phyloP scores from a whole-genome alignment of 2,888 invertebrate genomes.

The Lepidocyrtoides sp. region DNA sequence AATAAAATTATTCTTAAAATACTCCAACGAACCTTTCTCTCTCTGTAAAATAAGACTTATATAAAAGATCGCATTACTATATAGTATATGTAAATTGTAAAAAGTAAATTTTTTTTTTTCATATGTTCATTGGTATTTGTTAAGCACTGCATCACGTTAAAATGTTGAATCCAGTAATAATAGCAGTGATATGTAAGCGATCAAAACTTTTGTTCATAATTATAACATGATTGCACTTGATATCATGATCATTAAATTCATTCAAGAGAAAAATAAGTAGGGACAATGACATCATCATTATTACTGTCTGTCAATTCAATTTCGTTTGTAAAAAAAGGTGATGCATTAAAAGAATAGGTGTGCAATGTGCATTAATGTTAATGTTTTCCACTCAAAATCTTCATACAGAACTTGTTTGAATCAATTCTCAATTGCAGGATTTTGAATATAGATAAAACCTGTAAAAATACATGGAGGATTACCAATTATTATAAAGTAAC shows the following conservation, averaged over 20 bases:
- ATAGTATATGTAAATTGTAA: too few relatives aligned
- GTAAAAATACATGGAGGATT: background rate
- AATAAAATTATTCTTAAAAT: too few relatives aligned
- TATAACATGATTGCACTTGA: background rate
- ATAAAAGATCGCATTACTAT: too few relatives aligned
- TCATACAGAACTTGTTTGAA: background rate
- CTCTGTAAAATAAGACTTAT: too few relatives aligned
- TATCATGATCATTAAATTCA: background rate
- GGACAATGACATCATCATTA: conserved; percentile 8
- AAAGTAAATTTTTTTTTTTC: too few relatives aligned
- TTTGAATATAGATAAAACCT: too few relatives aligned
- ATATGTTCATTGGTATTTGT: too few relatives aligned
- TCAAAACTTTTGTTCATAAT: background rate
- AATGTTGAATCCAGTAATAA: too few relatives aligned
- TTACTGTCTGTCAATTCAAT: conserved; percentile 6
- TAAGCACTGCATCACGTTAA: too few relatives aligned
- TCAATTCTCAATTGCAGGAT: too few relatives aligned
- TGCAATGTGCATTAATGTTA: background rate
- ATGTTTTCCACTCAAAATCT: background rate
- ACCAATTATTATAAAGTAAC: too few relatives aligned
- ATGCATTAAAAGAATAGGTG: background rate
- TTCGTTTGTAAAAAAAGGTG: background rate
- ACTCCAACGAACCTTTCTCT: too few relatives aligned
- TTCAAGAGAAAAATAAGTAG: background rate
- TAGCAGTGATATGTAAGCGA: background rate